phyloP scores from a whole-genome alignment of 2,888 invertebrate genomes.

The Dasypolia templi region DNA sequence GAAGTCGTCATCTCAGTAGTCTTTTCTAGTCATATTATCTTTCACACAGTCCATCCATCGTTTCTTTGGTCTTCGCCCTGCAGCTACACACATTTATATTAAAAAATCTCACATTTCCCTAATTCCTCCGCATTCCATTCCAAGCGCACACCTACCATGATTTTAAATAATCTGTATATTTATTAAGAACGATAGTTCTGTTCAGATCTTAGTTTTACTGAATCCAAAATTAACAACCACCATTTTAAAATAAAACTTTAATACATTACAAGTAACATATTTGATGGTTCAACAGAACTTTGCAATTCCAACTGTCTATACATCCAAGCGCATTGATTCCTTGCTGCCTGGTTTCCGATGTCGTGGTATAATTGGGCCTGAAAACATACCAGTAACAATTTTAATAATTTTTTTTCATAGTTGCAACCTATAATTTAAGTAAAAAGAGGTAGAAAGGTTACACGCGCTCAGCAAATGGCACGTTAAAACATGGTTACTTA shows the following conservation, averaged over 20 bases:
- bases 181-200: not conserved
- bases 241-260: constrained; percentile 70
- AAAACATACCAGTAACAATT: constrained; percentile 69
- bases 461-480: not conserved
- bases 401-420: not conserved
- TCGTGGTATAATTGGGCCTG: constrained; percentile 94
- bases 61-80: not conserved
- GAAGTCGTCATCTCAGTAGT: not conserved
- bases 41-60: not conserved
- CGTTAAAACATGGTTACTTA: not conserved
- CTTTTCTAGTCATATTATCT: too few species aligned
- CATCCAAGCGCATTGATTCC: constrained; percentile 95
- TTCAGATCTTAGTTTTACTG: not conserved
- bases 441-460: not conserved
- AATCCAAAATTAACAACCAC: constrained; percentile 5
- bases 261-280: constrained; percentile 89
- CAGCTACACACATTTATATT: not conserved
- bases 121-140: not conserved
- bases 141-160: not conserved
- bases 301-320: constrained; percentile 94
- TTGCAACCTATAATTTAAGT: not conserved
- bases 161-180: not conserved
- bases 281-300: constrained; percentile 91
- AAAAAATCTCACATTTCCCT: not conserved
- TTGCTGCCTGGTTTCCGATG: constrained; percentile 92